phyloP scores from a whole-genome alignment of 2,888 invertebrate species.

The Scaptodrosophila latifasciaeformis region DNA sequence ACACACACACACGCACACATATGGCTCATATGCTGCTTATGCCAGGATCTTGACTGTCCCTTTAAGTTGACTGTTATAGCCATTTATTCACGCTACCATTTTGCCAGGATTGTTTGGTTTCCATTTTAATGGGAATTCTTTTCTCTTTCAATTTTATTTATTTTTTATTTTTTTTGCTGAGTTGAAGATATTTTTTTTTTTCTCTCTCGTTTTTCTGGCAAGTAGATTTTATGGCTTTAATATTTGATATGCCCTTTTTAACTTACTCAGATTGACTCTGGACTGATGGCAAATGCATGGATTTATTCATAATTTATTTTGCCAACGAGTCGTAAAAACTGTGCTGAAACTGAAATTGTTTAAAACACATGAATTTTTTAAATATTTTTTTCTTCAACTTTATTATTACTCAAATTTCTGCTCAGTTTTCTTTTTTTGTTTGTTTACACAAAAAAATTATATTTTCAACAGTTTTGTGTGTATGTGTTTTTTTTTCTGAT shows the following conservation, averaged over 20 bases:
- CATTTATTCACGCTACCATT: slow-evolving; percentile 35
- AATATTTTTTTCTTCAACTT: slow-evolving; percentile 57
- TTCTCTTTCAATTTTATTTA: no score
- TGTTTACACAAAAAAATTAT: slow-evolving; percentile 29
- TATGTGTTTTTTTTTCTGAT: slow-evolving; percentile 2
- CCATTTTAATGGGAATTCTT: no score
- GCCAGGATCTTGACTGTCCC: slow-evolving; percentile 36
- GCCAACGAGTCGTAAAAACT: not conserved
- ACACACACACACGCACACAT: not conserved
- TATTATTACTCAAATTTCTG: slow-evolving; percentile 56
- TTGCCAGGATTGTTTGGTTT: slow-evolving; percentile 8
- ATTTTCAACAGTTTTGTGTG: slow-evolving; percentile 9
- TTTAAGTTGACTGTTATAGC: slow-evolving; percentile 41
- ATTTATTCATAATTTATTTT: not conserved
- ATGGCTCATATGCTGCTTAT: slow-evolving; percentile 22
- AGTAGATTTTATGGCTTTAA: slow-evolving; percentile 11
- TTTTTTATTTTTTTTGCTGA: not conserved
- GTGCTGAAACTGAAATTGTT: slow-evolving; percentile 1
- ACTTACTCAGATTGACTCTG: not conserved
- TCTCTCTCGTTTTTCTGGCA: no score
- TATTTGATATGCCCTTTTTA: not conserved
- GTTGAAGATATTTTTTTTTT: slow-evolving; percentile 2
- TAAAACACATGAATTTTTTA: no score
- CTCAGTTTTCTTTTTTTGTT: slow-evolving; percentile 12
- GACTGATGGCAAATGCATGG: no score